A percentile compares a stretch with the other conserved stretches of the same genome.
phyloP scores from a whole-genome alignment of 2,797 vertebrate species.

The Brotula barbata region DNA sequence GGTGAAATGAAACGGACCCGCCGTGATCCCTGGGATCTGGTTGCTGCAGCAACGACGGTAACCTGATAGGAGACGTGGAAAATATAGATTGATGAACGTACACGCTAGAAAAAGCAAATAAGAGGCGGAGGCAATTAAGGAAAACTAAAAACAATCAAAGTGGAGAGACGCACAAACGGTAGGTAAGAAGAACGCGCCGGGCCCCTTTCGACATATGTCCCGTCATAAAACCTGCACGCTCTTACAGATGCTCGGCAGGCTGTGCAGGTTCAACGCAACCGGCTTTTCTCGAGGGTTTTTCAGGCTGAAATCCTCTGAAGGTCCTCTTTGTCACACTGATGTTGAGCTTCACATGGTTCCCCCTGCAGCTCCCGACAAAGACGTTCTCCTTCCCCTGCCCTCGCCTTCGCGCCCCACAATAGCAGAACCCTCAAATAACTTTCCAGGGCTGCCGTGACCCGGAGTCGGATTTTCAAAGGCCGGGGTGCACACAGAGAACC shows the following conservation, averaged over 20 bases:
- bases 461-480: slow-evolving; percentile 45
- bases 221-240: background rate
- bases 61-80: background rate
- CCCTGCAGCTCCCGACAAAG: slow-evolving; percentile 1
- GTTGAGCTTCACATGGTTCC: slow-evolving; percentile 10
- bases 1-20: background rate
- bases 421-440: slow-evolving; percentile 46
- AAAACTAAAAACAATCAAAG: background rate
- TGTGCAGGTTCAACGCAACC: background rate
- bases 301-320: slow-evolving; percentile 27
- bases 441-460: slow-evolving; percentile 37
- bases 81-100: background rate
- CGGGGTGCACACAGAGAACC: slow-evolving; percentile 30
- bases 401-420: slow-evolving; percentile 27
- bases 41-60: background rate
- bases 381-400: slow-evolving; percentile 15
- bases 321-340: slow-evolving; percentile 28
- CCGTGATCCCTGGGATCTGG: background rate
- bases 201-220: background rate
- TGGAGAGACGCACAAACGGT: background rate
- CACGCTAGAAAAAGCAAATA: background rate
- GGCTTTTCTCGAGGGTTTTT: slow-evolving; percentile 1
- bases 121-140: background rate
- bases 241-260: slow-evolving; percentile 1
- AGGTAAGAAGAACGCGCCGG: background rate